Base-by-base conservation (phyloP, 2,113 vertebrate genomes). In the Rana temporaria region DNA sequence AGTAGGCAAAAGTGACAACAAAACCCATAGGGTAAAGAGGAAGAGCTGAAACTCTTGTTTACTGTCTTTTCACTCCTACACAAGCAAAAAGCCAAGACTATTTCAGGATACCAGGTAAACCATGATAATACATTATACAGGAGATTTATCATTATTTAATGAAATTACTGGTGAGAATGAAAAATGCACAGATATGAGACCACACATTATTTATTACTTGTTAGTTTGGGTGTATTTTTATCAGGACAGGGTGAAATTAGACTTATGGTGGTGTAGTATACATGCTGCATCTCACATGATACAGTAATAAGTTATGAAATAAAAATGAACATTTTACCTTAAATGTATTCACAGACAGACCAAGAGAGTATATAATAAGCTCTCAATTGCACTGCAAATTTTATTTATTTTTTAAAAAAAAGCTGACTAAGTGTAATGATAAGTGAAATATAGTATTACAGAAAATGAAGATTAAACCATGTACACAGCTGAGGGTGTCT, bases 1-100 rank as follows among this genome's bases (percentile, higher is more conserved):
- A 89, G 0, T 19, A 84, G 82, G 38, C 79, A 48, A 78, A 72
- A 73, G 68, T 73, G 26, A 34, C 79, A 65, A 48, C 56, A 62
- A 71, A 81, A n/a, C 69, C 69, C 42, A 48, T 69, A 60, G 34
- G 59, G 60, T 22, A 20, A 52, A 64, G 38, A 63, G 79, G 64
- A n/a, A 72, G 59, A n/a, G 79, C 38, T 71, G 20, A 53, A 57
- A 24, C n/a, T 26, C 79, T 62, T 11, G 24, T 72, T 53, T 62
- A 59, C 78, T 59, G 48, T 20, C 53, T 53, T 67, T 38, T n/a
- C 24, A 24, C 63, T 60, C 19, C 56, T 80, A 24, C n/a, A 71
- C 52, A 22, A 38, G 19, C 38, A 63, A 42, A 34, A 53, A 71
- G 26, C 20, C 7, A 16, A 24, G 56, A 17, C 20, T 32, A 62